phyloP scores from a whole-genome alignment of 2,113 vertebrate species.

The Oryctolagus cuniculus region DNA sequence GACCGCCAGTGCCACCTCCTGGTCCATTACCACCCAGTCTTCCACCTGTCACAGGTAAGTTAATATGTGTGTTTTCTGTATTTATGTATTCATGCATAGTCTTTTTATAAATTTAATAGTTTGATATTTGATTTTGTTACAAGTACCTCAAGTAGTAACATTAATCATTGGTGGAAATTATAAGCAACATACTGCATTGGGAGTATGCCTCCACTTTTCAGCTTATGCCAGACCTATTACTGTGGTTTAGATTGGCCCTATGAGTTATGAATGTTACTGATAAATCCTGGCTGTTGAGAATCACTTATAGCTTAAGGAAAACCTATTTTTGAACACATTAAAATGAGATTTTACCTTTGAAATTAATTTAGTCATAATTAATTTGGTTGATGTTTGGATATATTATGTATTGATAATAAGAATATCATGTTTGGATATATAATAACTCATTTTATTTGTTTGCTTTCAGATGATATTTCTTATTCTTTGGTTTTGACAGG shows the following conservation, averaged over 20 bases:
- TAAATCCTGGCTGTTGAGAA: neutral
- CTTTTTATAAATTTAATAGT: conserved; percentile 20
- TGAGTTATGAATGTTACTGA: neutral
- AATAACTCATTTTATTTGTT: conserved; percentile 84
- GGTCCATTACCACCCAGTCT: conserved; percentile 95
- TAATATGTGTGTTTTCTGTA: conserved; percentile 21
- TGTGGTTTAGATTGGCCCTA: neutral
- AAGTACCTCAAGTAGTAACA: neutral
- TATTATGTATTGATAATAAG: conserved; percentile 59
- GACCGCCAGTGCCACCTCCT: conserved; percentile 95
- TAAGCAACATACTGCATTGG: neutral
- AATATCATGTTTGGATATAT: conserved; percentile 68
- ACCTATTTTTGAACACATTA: conserved; percentile 49
- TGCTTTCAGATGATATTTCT: conserved; percentile 85
- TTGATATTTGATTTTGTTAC: conserved; percentile 52
- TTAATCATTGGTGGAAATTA: conserved; percentile 21
- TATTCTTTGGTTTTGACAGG: conserved; percentile 88
- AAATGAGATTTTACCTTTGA: conserved; percentile 31
- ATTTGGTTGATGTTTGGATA: conserved; percentile 48
- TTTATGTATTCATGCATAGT: neutral
- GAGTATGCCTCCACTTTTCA: neutral
- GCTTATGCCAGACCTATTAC: neutral
- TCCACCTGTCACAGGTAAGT: conserved; percentile 95
- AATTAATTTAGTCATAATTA: conserved; percentile 43
- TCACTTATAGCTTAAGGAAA: conserved; percentile 16